Base-by-base conservation (phyloP, 1,140 invertebrate genomes). In the Monomorium pharaonis region DNA sequence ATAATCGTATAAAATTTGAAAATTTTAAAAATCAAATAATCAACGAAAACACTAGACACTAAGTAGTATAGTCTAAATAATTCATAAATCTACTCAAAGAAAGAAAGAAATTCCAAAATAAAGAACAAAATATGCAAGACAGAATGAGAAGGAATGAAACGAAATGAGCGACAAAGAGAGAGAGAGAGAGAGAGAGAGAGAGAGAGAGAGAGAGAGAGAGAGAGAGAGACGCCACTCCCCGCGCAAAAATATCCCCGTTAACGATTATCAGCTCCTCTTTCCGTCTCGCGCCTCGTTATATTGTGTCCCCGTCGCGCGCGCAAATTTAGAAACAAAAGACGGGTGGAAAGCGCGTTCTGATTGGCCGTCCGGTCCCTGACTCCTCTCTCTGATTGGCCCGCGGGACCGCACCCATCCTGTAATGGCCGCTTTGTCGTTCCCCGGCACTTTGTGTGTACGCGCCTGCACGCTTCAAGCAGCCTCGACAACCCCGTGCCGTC, bases 341-440 rank as follows among this genome's bases (percentile, higher is more conserved):
- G 93, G 93, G 89, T 81, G 89, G 91, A 92, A 92, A 92, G 89
- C 90, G 90, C 84, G 76, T 86, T 85, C 92, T 94, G 94, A 95
- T 95, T 95, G 94, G 94, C 94, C 91, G 89, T 86, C 85, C 85
- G 90, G 90, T 91, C 92, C 91, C 92, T 90, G 92, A 91, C 91
- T 89, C 91, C 91, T 89, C 88, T 92, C 92, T 92, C 93, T 95
- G 93, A 95, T 95, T 95, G 94, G 94, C 94, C 89, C 92, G 91
- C 89, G 90, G 93, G 93, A 95, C 94, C 94, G 94, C 94, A 95
- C 94, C 94, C 94, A 95, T 93, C 94, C 94, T 94, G 94, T 94
- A 95, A 95, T 95, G 94, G 94, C 94, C 94, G 94, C 94, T 95
- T 95, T 94, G 94, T 95, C 89, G 92, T 93, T 90, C 90, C 90